Conservation (phyloP, 1,140 invertebrate species). For the Atta cephalotes region DNA sequence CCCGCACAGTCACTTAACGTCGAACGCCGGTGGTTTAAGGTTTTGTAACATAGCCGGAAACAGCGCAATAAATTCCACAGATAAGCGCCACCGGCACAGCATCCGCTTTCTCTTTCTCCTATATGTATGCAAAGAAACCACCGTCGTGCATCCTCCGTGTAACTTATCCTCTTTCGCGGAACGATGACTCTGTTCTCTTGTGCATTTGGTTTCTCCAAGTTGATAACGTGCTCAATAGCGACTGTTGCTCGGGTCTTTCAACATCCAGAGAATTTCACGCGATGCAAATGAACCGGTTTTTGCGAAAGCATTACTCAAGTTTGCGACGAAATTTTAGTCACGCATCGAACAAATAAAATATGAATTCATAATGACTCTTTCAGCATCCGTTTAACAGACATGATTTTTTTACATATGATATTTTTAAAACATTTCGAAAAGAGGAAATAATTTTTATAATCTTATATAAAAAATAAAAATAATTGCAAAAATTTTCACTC, state of each 20-base stretch:
- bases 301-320: not conserved
- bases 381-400: not conserved
- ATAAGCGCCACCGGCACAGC: slow-evolving; percentile 68
- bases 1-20: slow-evolving; percentile 73
- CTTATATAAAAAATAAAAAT: too few species aligned
- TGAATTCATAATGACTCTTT: not conserved
- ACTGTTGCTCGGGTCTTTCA: slow-evolving; percentile 9
- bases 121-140: slow-evolving; percentile 62
- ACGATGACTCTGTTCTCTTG: slow-evolving; percentile 57
- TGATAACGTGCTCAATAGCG: slow-evolving; percentile 31
- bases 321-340: slow-evolving; percentile 6
- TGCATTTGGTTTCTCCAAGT: not conserved
- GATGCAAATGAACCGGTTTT: slow-evolving; percentile 37
- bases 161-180: slow-evolving; percentile 49
- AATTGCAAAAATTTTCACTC: not conserved
- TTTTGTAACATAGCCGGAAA: slow-evolving; percentile 66
- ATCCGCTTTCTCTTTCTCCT: slow-evolving; percentile 31
- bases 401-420: not conserved
- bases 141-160: slow-evolving; percentile 31
- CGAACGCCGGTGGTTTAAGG: slow-evolving; percentile 70
- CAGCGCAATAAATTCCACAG: slow-evolving; percentile 70
- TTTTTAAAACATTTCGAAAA: not conserved
- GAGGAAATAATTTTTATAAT: not conserved
- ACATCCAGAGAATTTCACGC: slow-evolving; percentile 1
- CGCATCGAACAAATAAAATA: not conserved